Evolutionary conservation across 2,888 invertebrate species (phyloP), one percentile per base, ranked within the genome.

Genomic region (Callyntrura guangdongensis): DNA sequence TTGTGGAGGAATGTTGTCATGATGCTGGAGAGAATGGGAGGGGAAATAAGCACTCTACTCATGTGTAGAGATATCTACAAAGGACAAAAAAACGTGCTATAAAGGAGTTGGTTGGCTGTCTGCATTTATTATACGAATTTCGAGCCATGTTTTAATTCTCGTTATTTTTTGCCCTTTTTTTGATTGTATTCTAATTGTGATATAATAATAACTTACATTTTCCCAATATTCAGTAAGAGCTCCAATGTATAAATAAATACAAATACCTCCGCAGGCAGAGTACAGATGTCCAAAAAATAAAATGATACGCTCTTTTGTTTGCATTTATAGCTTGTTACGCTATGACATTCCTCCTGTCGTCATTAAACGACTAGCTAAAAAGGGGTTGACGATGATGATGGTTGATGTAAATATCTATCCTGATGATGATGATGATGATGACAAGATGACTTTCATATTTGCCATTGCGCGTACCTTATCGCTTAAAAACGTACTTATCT

Each of bases 281-380:
- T 61, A n/a, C 67, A 67, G 67, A 67, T 67, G 67, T 67, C 67
- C 67, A 67, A 67, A 17, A 59, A 12, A n/a, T 17, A 47, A 79
- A 25, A 56, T 27, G 25, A n/a, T 25, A 27, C 25, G 79, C 22
- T 14, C 22, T 56, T 49, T 74, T 84, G 77, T 89, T 84, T 84
- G 69, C 20, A 64, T 77, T 89, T 84, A 89, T 56, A 77, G 64
- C 84, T 84, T 84, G 89, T 89, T 89, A 89, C 49, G 25, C 27
- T 82, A 36, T 89, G 89, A 89, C 89, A 89, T 83, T 89, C 84
- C 84, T 64, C n/a, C 88, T 84, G 89, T 84, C 89, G 74, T 83
- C 83, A 36, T 72, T 72, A 72, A 56, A 56, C 56, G 56, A 47
- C 72, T 45, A 72, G 47, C 47, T 20, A 25, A 47, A 47, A 72